Percentiles rank a stretch among this genome's conserved stretches.
Evolutionary conservation across 2,888 invertebrate species (phyloP).

Genomic region (Terebella lapidaria): DNA sequence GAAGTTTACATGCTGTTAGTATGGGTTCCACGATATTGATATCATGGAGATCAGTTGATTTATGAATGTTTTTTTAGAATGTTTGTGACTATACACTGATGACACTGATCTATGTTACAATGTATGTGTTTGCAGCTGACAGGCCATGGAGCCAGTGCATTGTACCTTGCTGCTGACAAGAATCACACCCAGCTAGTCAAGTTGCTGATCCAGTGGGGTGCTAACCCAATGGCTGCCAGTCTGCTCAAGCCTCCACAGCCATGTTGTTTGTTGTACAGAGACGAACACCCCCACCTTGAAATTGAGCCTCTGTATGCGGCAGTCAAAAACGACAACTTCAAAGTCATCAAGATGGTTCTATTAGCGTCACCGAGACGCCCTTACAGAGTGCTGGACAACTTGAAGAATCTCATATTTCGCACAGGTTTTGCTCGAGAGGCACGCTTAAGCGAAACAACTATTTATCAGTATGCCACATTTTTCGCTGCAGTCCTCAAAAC

Average conservation of each 20-base stretch:
- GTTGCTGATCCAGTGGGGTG: slow-evolving; percentile 40
- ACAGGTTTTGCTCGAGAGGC: slow-evolving; percentile 32
- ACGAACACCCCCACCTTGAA: slow-evolving; percentile 46
- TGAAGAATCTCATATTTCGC: slow-evolving; percentile 35
- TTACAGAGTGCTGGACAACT: slow-evolving; percentile 26
- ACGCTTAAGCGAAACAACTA: slow-evolving; percentile 29
- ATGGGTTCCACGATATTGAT: too few relatives aligned
- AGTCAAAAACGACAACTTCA: slow-evolving; percentile 41
- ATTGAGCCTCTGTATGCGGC: slow-evolving; percentile 46
- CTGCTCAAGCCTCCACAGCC: slow-evolving; percentile 29
- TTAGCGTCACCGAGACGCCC: slow-evolving; percentile 37
- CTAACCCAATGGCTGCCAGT: slow-evolving; percentile 37
- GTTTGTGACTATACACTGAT: too few relatives aligned
- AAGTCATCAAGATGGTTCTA: slow-evolving; percentile 36
- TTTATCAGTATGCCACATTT: slow-evolving; percentile 32
- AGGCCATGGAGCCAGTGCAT: slow-evolving; percentile 36
- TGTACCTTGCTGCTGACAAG: slow-evolving; percentile 38
- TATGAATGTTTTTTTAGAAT: too few relatives aligned
- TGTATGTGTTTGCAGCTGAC: slow-evolving; percentile 34
- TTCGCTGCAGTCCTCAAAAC: slow-evolving; percentile 28
- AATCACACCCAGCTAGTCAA: slow-evolving; percentile 34
- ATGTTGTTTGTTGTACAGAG: slow-evolving; percentile 42
- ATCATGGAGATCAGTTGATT: too few relatives aligned
- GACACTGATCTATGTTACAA: too few relatives aligned
- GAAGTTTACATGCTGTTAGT: too few relatives aligned